Evolutionary conservation across 2,888 invertebrate genomes (phyloP), one percentile per base, ranked within the genome.

Genomic region (Smittia sp.): DNA sequence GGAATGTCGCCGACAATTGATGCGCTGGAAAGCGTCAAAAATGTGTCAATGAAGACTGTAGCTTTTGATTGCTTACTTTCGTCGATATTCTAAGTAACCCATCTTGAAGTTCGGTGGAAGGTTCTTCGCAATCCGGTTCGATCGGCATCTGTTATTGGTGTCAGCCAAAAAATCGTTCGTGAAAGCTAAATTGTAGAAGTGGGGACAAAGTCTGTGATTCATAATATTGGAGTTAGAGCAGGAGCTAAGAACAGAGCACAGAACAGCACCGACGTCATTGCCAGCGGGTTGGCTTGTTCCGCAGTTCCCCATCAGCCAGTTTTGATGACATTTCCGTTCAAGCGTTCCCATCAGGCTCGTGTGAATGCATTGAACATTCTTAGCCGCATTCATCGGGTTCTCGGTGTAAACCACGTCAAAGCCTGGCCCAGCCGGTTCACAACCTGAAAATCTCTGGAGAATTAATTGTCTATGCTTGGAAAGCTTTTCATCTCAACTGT

Each of bases 281-380:
- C 77, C 76, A 1, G 75, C 78, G 6, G 75, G 38, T 75, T 78
- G 78, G 62, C 75, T 73, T 65, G 74, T 67, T 27, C 78, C 78
- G 74, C 78, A 78, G 24, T 76, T 68, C 6, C 78, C 78, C 78
- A 78, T 77, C 68, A 77, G 75, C 78, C 78, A 78, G 75, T 78
- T 75, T 73, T 78, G 78, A 75, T 78, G 77, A 54, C 78, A 78
- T 62, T 76, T 76, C 1, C 78, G 74, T 4, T 75, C 72, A 0
- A 73, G 15, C 0, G 78, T 78, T 69, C 78, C 78, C 46, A 77
- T 77, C 2, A 39, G 68, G 74, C 77, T 77, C 1, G 78, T 78
- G 58, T 77, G 77, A 62, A 78, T 77, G 58, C 78, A 78, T 70
- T 78, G 78, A 22, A 78, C 77, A 74, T 78, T 78, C 74, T 77